Base-by-base conservation (phyloP, 2,888 invertebrate genomes). In the Micropterix aruncella region DNA sequence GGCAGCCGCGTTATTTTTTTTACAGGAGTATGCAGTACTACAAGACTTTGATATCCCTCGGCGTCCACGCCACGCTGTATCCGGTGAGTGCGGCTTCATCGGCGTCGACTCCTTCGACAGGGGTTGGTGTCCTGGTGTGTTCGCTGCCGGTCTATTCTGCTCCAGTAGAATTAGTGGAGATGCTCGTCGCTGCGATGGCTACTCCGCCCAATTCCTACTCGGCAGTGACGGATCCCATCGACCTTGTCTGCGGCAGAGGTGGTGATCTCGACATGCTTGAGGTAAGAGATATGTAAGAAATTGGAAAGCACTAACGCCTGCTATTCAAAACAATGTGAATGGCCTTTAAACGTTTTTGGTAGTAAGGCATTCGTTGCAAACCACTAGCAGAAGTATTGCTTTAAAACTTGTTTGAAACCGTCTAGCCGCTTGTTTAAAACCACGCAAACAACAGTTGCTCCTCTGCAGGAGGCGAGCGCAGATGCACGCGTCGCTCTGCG, bases 191-290 rank as follows among this genome's bases (percentile, higher is more conserved):
- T 1, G 71, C 57, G 37, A 53, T 61, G 52, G 88, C 85, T 1
- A 82, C 83, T 1, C 88, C 89, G 1, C 84, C 86, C 0, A 87
- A 85, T 57, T 86, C 86, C 1, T 87, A 84, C 56, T 84, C 85
- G 0, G 84, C 85, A 1, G 80, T 88, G 17, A 73, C 73, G 0
- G 86, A 88, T 57, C 83, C 87, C 0, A 85, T 88, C 3, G 87
- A 88, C 55, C 63, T 88, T 54, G 85, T 81, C n/a, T 84, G 82
- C 52, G 81, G 80, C 3, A 72, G 87, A 19, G 87, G 84, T 1
- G 88, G 88, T 0, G 87, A 88, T 57, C 63, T 83, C 3, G 71
- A 76, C 9, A 80, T 88, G 74, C 63, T 89, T 42, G 83, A 87
- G 67, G 76, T 78, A 14, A 52, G n/a, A n/a, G n/a, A n/a, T n/a